Base-by-base conservation (phyloP, 2,797 vertebrate species). In the Leucoraja ocellata region DNA sequence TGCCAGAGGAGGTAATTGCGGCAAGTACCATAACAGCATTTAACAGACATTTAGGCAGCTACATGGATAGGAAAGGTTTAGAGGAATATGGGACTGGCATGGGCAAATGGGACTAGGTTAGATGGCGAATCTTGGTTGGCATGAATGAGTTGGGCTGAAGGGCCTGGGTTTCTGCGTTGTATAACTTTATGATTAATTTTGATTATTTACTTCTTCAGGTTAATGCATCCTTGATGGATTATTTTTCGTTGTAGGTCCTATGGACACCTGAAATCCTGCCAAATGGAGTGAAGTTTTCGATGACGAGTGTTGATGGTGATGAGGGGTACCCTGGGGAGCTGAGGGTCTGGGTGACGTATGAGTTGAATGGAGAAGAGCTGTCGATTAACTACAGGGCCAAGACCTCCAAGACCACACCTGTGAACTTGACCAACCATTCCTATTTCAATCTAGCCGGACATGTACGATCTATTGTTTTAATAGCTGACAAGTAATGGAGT, bases 371-470 rank as follows among this genome's bases (percentile, higher is more conserved):
- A 0, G 95, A 96, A 93, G 97, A 97, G 63, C 95, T 99, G 2
- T 94, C 94, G 54, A 95, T 97, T 95, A 97, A 97, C 93, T 99
- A 98, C 93, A 95, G 93, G 93, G 98, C 98, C 2, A 95, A 95
- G 88, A 96, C 96, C 83, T 98, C 95, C 94, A 97, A 96, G 95
- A 97, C 96, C 0, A 99, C 99, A 0, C 98, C 98, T 0, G 94
- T 99, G 95, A 99, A 95, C 95, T 96, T 99, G 94, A 99, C 99
- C 93, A 99, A 99, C 95, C 99, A 99, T 1, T 95, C 98, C 0
- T 99, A 99, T 94, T 99, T 99, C 95, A 99, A 99, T 95, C 95
- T 99, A 61, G 97, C 97, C 28, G 98, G 98, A 94, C 98, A 99
- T 96, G 99, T 99, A 95, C 96, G 95, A 11, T 0, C 28, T 18